Evolutionary conservation across 2,888 invertebrate species (phyloP).

Genomic region (Chorisops tibialis): DNA sequence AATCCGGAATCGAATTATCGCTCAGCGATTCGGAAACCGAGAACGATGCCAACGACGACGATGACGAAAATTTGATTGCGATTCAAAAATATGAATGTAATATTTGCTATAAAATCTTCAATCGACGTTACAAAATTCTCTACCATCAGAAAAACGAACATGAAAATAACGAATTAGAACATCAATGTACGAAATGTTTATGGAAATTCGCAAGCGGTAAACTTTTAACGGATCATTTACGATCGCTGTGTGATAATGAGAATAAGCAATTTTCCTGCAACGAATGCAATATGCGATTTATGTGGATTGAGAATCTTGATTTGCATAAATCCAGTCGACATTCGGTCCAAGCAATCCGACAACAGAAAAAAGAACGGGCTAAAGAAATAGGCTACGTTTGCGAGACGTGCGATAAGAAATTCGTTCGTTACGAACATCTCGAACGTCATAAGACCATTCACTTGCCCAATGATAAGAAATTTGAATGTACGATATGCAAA

Average conservation of each 20-base stretch:
- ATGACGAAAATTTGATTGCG: not conserved
- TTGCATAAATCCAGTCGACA: conserved; percentile 41
- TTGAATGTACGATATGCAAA: conserved; percentile 58
- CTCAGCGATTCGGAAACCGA: conserved; percentile 50
- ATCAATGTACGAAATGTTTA: conserved; percentile 56
- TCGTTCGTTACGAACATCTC: conserved; percentile 63
- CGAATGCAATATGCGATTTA: conserved; percentile 46
- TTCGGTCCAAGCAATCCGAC: conserved; percentile 30
- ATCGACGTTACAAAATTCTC: conserved; percentile 44
- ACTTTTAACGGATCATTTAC: conserved; percentile 56
- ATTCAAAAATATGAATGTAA: conserved; percentile 29
- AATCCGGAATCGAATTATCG: conserved; percentile 44
- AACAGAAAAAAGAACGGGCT: conserved; percentile 40
- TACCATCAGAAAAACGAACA: conserved; percentile 47
- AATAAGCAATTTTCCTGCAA: conserved; percentile 44
- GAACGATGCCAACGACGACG: conserved; percentile 36
- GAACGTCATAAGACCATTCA: conserved; percentile 65
- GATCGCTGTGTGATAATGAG: conserved; percentile 47
- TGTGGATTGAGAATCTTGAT: conserved; percentile 47
- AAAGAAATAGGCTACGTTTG: conserved; percentile 56
- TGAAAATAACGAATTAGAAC: conserved; percentile 53
- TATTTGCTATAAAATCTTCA: conserved; percentile 43
- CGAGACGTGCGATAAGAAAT: conserved; percentile 62
- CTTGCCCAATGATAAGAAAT: conserved; percentile 55
- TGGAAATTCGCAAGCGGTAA: conserved; percentile 56